phyloP scores from a whole-genome alignment of 2,113 vertebrate species.

The Phyllopteryx taeniolatus region DNA sequence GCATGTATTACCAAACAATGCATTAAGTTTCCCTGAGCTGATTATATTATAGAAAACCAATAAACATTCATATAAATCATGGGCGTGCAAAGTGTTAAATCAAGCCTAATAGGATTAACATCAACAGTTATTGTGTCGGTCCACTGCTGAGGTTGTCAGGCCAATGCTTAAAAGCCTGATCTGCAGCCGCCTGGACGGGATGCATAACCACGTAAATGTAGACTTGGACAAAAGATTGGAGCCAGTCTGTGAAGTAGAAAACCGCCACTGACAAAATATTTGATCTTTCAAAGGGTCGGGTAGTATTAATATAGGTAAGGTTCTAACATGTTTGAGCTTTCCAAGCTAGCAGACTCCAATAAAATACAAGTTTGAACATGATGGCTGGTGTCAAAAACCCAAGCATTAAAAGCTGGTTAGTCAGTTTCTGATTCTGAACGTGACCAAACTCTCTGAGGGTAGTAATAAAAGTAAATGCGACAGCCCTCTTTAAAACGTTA shows the following conservation, averaged over 20 bases:
- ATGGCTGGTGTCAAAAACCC: constrained; percentile 30
- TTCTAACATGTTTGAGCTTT: constrained; percentile 57
- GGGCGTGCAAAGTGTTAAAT: constrained; percentile 82
- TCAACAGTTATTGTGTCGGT: constrained; percentile 80
- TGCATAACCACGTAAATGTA: constrained; percentile 50
- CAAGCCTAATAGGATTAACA: constrained; percentile 83
- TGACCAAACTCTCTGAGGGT: constrained; percentile 27
- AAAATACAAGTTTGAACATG: constrained; percentile 54
- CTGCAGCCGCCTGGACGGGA: constrained; percentile 63
- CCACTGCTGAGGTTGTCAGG: constrained; percentile 72
- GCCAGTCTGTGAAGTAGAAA: constrained; percentile 40
- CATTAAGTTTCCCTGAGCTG: constrained; percentile 82
- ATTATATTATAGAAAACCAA: constrained; percentile 85
- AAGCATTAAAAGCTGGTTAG: constrained; percentile 34
- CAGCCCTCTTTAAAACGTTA: constrained; percentile 57
- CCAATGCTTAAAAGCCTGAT: constrained; percentile 73
- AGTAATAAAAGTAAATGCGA: constrained; percentile 52
- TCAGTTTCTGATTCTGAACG: constrained; percentile 24
- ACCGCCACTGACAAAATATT: constrained; percentile 56
- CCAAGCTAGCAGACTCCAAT: constrained; percentile 38
- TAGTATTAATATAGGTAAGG: constrained; percentile 66
- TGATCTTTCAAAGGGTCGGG: constrained; percentile 68
- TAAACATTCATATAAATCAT: constrained; percentile 85
- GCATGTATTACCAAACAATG: constrained; percentile 82
- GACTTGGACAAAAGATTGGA: constrained; percentile 48